Conservation (phyloP, 2,888 invertebrate species). For the Catocala nupta region DNA sequence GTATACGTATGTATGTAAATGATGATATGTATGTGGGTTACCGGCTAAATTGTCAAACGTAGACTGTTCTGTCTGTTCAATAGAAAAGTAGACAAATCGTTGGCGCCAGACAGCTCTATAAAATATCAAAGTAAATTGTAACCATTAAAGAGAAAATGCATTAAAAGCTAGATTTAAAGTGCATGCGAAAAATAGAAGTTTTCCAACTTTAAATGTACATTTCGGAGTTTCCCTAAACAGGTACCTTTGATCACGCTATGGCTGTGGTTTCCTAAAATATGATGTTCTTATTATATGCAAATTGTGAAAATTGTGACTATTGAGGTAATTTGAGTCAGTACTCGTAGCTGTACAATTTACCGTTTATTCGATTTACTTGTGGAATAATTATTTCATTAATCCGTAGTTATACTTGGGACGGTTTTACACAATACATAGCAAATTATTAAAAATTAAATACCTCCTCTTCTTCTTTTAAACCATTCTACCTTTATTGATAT, state of each 20-base stretch:
- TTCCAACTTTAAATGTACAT: constrained; percentile 17
- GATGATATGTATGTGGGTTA: too few relatives aligned
- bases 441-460: too few relatives aligned
- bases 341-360: neutral
- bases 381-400: neutral
- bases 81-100: neutral
- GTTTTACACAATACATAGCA: too few relatives aligned
- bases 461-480: too few relatives aligned
- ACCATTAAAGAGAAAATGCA: constrained; percentile 15
- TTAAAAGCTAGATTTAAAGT: constrained; percentile 14
- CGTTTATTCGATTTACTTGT: neutral
- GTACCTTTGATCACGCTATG: constrained; percentile 35
- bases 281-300: constrained; percentile 2
- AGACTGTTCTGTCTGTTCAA: neutral
- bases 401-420: too few relatives aligned
- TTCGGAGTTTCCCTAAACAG: constrained; percentile 14
- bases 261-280: constrained; percentile 17
- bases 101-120: constrained; percentile 9
- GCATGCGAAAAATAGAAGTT: constrained; percentile 34
- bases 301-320: constrained; percentile 15
- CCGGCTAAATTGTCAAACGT: too few relatives aligned
- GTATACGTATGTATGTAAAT: too few relatives aligned
- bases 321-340: constrained; percentile 1
- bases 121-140: constrained; percentile 15
- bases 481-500: too few relatives aligned